These are phyloP conservation scores for Arvicanthis niloticus DNA, from an alignment of 2,113 vertebrate species.

Conservation along the genomic window DNA sequence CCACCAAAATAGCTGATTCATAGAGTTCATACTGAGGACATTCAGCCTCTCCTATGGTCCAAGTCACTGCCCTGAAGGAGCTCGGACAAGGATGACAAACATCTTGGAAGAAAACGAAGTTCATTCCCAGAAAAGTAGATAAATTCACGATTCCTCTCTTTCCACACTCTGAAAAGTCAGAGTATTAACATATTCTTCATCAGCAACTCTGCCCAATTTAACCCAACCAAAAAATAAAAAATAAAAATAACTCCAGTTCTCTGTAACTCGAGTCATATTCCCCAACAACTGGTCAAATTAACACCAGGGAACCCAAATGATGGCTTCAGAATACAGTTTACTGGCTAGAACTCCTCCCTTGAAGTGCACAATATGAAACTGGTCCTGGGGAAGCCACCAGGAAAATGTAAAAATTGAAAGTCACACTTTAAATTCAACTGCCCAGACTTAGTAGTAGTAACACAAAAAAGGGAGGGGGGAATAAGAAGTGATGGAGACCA, in stretches of 20 bases:
- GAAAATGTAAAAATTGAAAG: neutral
- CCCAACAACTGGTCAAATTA: neutral
- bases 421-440: conserved; percentile 8
- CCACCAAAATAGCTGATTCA: conserved; percentile 36
- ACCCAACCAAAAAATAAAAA: neutral
- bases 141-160: conserved; percentile 25
- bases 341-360: neutral
- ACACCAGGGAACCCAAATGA: neutral
- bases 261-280: neutral
- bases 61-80: neutral
- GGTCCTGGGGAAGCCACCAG: neutral
- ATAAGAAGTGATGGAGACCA: neutral
- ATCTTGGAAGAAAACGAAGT: conserved; percentile 45
- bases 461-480: neutral
- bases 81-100: neutral
- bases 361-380: neutral
- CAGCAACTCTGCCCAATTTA: neutral
- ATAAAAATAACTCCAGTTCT: neutral
- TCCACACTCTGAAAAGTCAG: neutral
- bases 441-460: neutral
- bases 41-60: neutral
- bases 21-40: neutral
- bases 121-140: conserved; percentile 26
- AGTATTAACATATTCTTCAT: neutral
- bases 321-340: neutral